These are phyloP conservation scores for Ceratitis capitata DNA, from an alignment of 1,140 invertebrate species.

Conservation along the genomic window DNA sequence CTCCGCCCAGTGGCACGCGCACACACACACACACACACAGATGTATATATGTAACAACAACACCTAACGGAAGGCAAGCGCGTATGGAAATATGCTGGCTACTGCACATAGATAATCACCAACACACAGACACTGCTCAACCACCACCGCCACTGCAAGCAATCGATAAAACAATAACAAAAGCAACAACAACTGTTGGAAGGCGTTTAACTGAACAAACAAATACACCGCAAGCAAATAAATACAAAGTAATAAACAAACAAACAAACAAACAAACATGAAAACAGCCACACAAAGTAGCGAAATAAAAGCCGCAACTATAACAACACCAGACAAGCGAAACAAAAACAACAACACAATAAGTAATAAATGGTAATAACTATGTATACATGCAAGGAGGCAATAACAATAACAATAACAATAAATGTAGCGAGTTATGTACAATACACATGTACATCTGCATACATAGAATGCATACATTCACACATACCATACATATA, in stretches of 20 bases:
- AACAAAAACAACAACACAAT: background rate
- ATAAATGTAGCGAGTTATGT: too few relatives aligned
- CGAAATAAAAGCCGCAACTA: background rate
- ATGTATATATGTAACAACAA: too few relatives aligned
- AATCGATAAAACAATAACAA: background rate
- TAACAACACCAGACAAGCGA: background rate
- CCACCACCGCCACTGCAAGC: background rate
- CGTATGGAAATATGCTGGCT: background rate
- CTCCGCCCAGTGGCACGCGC: background rate
- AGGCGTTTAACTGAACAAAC: background rate
- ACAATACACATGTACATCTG: too few relatives aligned
- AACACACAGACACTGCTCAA: conserved; percentile 41
- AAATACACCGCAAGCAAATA: conserved; percentile 11
- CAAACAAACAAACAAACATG: background rate
- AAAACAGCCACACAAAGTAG: background rate
- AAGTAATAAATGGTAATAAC: too few relatives aligned
- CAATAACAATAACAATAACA: background rate
- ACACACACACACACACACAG: background rate
- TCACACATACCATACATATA: background rate
- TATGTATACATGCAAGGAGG: background rate
- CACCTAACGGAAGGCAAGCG: background rate
- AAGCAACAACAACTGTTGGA: background rate
- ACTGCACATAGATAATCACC: conserved; percentile 60
- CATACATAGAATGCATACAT: too few relatives aligned
- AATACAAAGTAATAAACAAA: too few relatives aligned